Evolutionary conservation across 2,797 vertebrate genomes (phyloP), one percentile per base, ranked within the genome.

Genomic region (Setipinna tenuifilis): DNA sequence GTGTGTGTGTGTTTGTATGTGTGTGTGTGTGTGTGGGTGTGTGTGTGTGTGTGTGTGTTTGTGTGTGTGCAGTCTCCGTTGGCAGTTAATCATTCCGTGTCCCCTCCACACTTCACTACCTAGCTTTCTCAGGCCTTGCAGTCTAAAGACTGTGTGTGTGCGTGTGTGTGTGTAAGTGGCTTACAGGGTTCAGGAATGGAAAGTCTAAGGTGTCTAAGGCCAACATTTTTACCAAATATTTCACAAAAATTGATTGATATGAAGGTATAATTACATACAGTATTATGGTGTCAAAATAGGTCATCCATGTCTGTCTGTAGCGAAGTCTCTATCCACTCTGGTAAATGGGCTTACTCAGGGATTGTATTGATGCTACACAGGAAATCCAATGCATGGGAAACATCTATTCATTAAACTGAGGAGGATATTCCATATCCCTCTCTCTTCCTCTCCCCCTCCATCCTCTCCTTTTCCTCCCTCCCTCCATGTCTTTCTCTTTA

Each of bases 321-420:
- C 7, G 9, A 41, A 54, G 50, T 9, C 5, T 25, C n/a, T 65
- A 65, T 65, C n/a, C n/a, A 25, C 23, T 65, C 62, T 6, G 10
- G 23, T 2, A 25, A 28, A 31, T 28, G 62, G 12, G 16, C 31
- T 23, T 25, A 68, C 11, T 14, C 25, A 71, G 25, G 12, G 1
- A 31, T 25, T 71, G 65, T 6, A 71, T 31, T 71, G 65, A 17
- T 12, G 65, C 17, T 25, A 14, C 65, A 31, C 65, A 71, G 65
- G 65, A 71, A 71, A 71, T 35, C 28, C 65, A 71, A 71, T 71
- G 65, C 9, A 71, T 71, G 65, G 65, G 65, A 71, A 71, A 71
- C 16, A 28, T 35, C 31, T 35, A 31, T 35, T 71, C 65, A 71
- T 71, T 65, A 65, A 65, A 25, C 28, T 7, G 23, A 65, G 62